Evolutionary conservation across 2,888 invertebrate species (phyloP).

Genomic region (Palloptera scutellata): DNA sequence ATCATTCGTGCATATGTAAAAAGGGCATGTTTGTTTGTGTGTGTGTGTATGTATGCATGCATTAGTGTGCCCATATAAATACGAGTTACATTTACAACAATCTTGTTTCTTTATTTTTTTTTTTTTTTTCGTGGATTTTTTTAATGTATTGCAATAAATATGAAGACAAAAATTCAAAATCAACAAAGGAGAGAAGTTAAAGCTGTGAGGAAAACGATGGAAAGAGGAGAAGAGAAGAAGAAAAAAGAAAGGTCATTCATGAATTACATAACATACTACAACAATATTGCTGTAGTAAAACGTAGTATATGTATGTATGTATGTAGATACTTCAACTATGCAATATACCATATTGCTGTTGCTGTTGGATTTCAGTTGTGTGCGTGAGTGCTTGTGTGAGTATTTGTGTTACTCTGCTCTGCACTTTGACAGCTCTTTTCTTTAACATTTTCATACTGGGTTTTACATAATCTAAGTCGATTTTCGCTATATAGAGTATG

Average conservation of each 20-base stretch:
- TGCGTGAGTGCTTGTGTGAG: neutral
- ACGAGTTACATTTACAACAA: no score
- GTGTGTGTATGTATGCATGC: neutral
- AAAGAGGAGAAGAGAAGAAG: neutral
- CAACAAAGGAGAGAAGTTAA: neutral
- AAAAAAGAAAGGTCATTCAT: neutral
- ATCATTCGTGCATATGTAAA: neutral
- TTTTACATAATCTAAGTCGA: no score
- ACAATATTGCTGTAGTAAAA: neutral
- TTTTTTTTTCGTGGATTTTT: neutral
- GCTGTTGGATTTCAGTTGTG: neutral
- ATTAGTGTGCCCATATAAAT: constrained; percentile 8
- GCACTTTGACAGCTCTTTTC: constrained; percentile 1
- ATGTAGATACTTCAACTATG: neutral
- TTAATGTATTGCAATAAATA: neutral
- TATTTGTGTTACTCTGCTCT: neutral
- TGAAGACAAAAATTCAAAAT: no score
- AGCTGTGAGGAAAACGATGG: neutral
- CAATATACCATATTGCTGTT: neutral
- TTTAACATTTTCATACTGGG: no score
- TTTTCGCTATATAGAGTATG: no score
- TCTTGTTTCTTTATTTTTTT: neutral
- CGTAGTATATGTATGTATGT: neutral
- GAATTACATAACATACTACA: constrained; percentile 1
- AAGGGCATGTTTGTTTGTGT: neutral